These are phyloP conservation scores for Piscicola geometra DNA, from an alignment of 2,888 invertebrate genomes.

Conservation along the genomic window DNA sequence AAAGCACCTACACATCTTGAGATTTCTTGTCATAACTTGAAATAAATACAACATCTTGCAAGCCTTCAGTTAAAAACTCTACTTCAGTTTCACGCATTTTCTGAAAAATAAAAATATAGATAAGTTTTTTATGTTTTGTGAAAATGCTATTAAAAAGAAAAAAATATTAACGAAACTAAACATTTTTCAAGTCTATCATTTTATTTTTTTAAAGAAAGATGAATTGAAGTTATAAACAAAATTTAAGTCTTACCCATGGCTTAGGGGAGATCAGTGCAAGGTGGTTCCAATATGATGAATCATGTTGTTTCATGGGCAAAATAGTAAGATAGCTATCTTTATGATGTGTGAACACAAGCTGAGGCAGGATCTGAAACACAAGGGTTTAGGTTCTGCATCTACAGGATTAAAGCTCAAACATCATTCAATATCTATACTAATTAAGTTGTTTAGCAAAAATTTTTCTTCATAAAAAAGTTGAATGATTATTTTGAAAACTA, in stretches of 20 bases:
- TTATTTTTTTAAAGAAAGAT: no score
- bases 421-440: neutral
- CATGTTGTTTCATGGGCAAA: constrained; percentile 51
- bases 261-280: constrained; percentile 49
- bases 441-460: neutral
- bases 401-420: neutral
- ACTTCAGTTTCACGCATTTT: constrained; percentile 20
- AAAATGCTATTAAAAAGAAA: neutral
- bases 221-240: neutral
- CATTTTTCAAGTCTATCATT: no score
- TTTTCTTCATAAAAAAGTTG: no score
- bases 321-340: constrained; percentile 50
- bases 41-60: constrained; percentile 52
- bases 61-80: constrained; percentile 36
- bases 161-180: no score
- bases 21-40: constrained; percentile 49
- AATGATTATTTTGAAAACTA: no score
- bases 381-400: no score
- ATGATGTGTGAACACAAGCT: constrained; percentile 36
- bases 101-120: neutral
- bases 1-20: constrained; percentile 32
- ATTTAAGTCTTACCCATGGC: neutral
- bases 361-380: constrained; percentile 17
- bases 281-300: constrained; percentile 54
- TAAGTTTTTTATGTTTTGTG: neutral